Conservation (phyloP, 2,113 vertebrate species). For the Thunnus thynnus region DNA sequence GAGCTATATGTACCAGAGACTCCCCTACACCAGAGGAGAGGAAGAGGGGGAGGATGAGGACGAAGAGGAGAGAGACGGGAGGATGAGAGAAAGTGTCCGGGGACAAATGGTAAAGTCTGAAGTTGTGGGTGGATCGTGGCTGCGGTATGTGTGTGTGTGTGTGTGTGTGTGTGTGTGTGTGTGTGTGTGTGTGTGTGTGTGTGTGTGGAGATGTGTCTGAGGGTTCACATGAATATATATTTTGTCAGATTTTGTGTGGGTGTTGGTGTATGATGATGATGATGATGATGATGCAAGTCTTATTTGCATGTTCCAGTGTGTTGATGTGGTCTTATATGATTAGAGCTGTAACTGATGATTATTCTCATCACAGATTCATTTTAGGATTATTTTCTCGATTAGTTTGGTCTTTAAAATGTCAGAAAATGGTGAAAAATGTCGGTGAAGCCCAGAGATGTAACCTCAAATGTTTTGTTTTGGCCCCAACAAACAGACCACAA, state of each 20-base stretch:
- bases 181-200: background rate
- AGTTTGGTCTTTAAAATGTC: no score
- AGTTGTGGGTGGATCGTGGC: slow-evolving; percentile 20
- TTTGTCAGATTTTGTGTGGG: background rate
- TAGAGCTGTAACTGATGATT: no score
- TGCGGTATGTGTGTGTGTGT: slow-evolving; percentile 4
- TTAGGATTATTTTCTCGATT: no score
- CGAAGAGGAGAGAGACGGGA: slow-evolving; percentile 64
- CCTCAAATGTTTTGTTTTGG: no score
- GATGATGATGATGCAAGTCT: no score
- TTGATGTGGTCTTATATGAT: no score
- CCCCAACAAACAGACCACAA: no score
- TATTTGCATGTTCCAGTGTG: no score
- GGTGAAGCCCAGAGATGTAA: no score
- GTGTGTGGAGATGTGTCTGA: background rate
- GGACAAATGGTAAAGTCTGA: slow-evolving; percentile 76
- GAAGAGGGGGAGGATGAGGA: slow-evolving; percentile 70
- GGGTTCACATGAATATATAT: background rate
- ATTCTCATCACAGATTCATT: no score
- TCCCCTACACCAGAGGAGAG: slow-evolving; percentile 76
- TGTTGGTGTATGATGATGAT: background rate
- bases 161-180: background rate
- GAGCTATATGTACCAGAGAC: slow-evolving; percentile 80
- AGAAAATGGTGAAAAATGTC: no score
- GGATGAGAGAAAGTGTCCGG: slow-evolving; percentile 50